Evolutionary conservation across 1,140 invertebrate genomes (phyloP).

Genomic region (Mesaphorura yosii): DNA sequence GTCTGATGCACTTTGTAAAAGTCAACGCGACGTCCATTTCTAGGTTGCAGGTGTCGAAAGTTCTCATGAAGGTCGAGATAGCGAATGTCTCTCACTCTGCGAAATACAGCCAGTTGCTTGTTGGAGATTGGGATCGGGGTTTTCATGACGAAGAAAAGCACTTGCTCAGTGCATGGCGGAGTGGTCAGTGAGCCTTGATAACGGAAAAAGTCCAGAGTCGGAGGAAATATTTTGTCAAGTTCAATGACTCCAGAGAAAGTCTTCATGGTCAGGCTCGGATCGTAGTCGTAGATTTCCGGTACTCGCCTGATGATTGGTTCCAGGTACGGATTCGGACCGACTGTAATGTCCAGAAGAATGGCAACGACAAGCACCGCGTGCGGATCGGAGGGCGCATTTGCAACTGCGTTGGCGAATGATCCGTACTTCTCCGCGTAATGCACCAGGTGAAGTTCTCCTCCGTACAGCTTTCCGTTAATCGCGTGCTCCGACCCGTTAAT

Average conservation of each 20-base stretch:
- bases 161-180: slow-evolving; percentile 39
- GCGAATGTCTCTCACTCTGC: neutral
- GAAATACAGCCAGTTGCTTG: neutral
- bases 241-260: no score
- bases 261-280: no score
- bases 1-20: no score
- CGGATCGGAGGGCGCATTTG: slow-evolving; percentile 35
- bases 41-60: neutral
- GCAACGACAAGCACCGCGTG: slow-evolving; percentile 40
- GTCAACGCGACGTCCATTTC: no score
- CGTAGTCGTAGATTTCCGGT: no score
- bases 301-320: no score
- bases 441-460: slow-evolving; percentile 39
- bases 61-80: neutral
- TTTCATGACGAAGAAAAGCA: slow-evolving; percentile 40
- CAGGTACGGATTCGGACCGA: no score
- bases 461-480: slow-evolving; percentile 34
- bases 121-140: neutral
- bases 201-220: slow-evolving; percentile 39
- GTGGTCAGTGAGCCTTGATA: slow-evolving; percentile 43
- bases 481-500: slow-evolving; percentile 43
- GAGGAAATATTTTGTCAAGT: no score
- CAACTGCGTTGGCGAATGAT: slow-evolving; percentile 35
- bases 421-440: slow-evolving; percentile 39
- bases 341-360: slow-evolving; percentile 38